These are phyloP conservation scores for Thereva unica DNA, from an alignment of 2,888 invertebrate genomes.

Conservation along the genomic window DNA sequence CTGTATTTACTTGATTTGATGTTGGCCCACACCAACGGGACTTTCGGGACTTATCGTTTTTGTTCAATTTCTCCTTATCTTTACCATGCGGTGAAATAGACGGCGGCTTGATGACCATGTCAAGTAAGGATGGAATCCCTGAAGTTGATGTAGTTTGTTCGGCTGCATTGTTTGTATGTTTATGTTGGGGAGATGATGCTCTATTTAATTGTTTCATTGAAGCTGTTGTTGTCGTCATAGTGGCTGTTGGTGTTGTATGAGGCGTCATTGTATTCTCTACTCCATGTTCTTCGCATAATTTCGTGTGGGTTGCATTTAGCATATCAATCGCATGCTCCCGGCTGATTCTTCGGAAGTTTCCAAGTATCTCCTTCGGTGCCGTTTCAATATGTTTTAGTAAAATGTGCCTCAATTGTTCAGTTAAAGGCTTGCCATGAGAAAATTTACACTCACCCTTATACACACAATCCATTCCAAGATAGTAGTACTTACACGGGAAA, in stretches of 20 bases:
- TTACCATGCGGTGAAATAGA: conserved; percentile 45
- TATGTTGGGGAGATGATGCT: background rate
- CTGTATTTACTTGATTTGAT: background rate
- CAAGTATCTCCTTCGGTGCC: conserved; percentile 87
- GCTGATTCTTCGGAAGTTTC: conserved; percentile 83
- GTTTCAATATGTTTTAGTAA: conserved; percentile 80
- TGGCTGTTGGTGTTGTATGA: conserved; percentile 39
- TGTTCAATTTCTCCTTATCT: conserved; percentile 52
- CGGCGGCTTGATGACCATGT: conserved; percentile 55
- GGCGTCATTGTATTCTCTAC: conserved; percentile 51
- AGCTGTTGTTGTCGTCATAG: conserved; percentile 39
- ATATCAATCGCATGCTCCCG: conserved; percentile 71
- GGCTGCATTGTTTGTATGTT: conserved; percentile 45
- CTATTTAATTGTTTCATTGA: conserved; percentile 17
- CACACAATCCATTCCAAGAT: conserved; percentile 86
- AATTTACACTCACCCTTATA: conserved; percentile 89
- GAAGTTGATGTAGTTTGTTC: conserved; percentile 31
- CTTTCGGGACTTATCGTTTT: conserved; percentile 53
- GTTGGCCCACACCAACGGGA: conserved; percentile 54
- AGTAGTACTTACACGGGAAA: conserved; percentile 96
- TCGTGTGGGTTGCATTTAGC: conserved; percentile 60
- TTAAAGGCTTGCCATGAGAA: conserved; percentile 86
- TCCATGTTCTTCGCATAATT: conserved; percentile 58
- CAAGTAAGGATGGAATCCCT: conserved; percentile 54
- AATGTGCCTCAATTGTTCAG: conserved; percentile 72